A percentile compares a stretch with the other conserved stretches of the same genome.
Conservation (phyloP, 1,140 invertebrate species). For the Whitmania pigra region DNA sequence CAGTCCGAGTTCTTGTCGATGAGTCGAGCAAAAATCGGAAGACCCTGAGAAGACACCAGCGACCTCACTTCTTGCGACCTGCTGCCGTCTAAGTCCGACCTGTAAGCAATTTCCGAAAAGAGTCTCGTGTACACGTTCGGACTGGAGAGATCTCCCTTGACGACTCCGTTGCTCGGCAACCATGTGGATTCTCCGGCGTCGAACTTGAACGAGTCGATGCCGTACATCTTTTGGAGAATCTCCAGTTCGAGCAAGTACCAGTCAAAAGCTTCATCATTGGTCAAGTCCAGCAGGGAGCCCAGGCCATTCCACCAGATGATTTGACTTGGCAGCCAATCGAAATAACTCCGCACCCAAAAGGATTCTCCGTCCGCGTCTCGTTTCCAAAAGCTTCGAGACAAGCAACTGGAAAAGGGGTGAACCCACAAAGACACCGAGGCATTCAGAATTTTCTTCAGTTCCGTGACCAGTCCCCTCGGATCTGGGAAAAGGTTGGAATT, state of each 20-base stretch:
- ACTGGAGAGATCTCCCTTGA: conserved; percentile 28
- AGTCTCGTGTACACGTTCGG: conserved; percentile 10
- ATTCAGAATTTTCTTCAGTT: conserved; percentile 50
- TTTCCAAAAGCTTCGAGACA: conserved; percentile 45
- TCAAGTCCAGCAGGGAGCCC: conserved; percentile 48
- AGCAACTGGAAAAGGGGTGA: conserved; percentile 71
- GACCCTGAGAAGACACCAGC: conserved; percentile 61
- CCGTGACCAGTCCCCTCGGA: conserved; percentile 47
- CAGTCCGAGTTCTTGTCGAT: conserved; percentile 72
- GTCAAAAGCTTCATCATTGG: conserved; percentile 55
- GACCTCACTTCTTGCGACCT: conserved; percentile 56
- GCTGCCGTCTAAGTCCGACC: conserved; percentile 48
- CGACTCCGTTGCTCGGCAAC: conserved; percentile 57
- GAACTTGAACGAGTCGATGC: conserved; percentile 73
- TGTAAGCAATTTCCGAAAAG: conserved; percentile 51
- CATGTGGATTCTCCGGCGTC: conserved; percentile 75
- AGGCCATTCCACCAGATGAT: conserved; percentile 21
- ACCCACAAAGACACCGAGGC: conserved; percentile 69
- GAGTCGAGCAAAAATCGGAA: conserved; percentile 72
- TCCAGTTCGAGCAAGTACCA: conserved; percentile 52
- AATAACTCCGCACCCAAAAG: neutral
- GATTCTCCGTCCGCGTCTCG: neutral
- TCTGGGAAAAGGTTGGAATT: conserved; percentile 58
- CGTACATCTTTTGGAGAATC: conserved; percentile 47
- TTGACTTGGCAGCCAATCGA: conserved; percentile 7